These are phyloP conservation scores for Tricholauxania praeusta DNA, from an alignment of 2,888 invertebrate species.

Conservation along the genomic window DNA sequence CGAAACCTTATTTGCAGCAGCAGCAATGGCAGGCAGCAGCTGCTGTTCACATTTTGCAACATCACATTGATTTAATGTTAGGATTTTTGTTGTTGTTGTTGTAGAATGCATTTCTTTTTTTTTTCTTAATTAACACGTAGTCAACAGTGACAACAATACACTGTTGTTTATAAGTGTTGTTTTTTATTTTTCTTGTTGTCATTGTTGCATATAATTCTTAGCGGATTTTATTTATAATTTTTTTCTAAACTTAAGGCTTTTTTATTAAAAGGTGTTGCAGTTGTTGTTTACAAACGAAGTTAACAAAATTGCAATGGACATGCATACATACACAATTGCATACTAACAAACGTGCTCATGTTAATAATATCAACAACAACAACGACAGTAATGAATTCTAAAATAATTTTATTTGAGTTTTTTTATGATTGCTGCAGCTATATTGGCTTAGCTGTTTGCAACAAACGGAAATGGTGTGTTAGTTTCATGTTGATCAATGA, in stretches of 20 bases:
- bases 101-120: slow-evolving; percentile 3
- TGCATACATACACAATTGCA: too few species aligned
- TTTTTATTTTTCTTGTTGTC: slow-evolving; percentile 2
- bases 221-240: slow-evolving; percentile 3
- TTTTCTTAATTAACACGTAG: too few species aligned
- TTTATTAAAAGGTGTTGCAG: background rate
- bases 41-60: slow-evolving; percentile 7
- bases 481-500: slow-evolving; percentile 13
- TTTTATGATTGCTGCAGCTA: slow-evolving; percentile 1
- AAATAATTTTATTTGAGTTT: background rate
- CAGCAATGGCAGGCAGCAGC: slow-evolving; percentile 21
- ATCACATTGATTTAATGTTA: slow-evolving; percentile 21
- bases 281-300: background rate
- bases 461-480: slow-evolving; percentile 18
- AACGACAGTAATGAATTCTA: too few species aligned
- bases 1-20: slow-evolving; percentile 21
- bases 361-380: too few species aligned
- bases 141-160: background rate
- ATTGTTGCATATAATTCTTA: background rate
- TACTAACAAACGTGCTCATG: too few species aligned
- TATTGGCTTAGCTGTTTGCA: background rate
- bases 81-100: background rate
- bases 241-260: background rate
- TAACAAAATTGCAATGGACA: too few species aligned
- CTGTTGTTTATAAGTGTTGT: background rate